These are phyloP conservation scores for Cygnus atratus DNA, from an alignment of 2,113 vertebrate species.

Conservation along the genomic window DNA sequence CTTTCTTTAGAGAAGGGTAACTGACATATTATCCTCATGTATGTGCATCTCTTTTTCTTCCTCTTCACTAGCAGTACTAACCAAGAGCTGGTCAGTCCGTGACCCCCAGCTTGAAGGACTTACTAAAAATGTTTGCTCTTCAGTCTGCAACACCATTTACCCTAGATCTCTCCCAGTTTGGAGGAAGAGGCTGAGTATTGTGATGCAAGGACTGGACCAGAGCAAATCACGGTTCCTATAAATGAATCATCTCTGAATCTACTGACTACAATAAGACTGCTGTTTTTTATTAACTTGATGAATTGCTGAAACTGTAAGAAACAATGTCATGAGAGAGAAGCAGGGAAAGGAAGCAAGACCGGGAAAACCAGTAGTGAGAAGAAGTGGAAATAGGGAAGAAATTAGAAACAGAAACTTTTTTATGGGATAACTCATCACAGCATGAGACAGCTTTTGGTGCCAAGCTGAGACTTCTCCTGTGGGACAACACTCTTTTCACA, in stretches of 20 bases:
- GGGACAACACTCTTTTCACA: not conserved
- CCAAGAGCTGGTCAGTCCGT: not conserved
- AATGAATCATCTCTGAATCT: not conserved
- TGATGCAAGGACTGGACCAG: not conserved
- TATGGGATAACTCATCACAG: not conserved
- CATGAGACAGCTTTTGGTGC: not conserved
- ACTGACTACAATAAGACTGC: not conserved
- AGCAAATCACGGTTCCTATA: not conserved
- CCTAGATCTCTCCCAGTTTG: not conserved
- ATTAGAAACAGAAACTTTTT: not conserved
- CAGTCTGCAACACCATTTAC: not conserved
- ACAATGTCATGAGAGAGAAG: not conserved
- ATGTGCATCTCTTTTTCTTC: not conserved
- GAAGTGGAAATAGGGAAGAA: not conserved
- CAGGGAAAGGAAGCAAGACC: not conserved
- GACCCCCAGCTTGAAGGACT: not conserved
- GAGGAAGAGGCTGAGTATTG: not conserved
- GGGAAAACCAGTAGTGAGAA: not conserved
- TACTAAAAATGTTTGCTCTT: not conserved
- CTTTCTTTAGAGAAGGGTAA: not conserved
- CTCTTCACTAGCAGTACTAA: not conserved
- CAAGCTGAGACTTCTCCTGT: not conserved
- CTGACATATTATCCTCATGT: fast-evolving
- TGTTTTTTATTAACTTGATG: not conserved
- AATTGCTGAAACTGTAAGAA: not conserved